These are phyloP conservation scores for Virgularia gustaviana DNA, from an alignment of 92 coral and sea anemone genomes.

Conservation along the genomic window DNA sequence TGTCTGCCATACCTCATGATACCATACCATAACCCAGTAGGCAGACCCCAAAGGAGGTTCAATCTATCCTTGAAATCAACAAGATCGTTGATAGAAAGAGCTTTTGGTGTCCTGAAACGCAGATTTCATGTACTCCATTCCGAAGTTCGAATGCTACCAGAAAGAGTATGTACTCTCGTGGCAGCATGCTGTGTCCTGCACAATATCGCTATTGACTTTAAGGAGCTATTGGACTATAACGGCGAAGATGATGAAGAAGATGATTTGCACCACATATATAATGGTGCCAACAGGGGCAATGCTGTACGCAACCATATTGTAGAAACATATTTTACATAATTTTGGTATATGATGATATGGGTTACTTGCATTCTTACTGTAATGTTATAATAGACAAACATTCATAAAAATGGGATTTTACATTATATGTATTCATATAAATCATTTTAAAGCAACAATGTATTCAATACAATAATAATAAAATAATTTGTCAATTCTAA, in stretches of 20 bases:
- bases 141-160: conserved; percentile 62
- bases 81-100: conserved; percentile 47
- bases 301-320: conserved; percentile 52
- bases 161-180: conserved; percentile 61
- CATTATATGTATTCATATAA: neutral
- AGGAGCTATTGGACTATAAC: conserved; percentile 47
- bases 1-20: conserved; percentile 54
- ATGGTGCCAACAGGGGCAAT: conserved; percentile 52
- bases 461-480: neutral
- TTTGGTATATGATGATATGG: neutral
- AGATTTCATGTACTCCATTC: conserved; percentile 58
- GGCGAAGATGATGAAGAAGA: conserved; percentile 28
- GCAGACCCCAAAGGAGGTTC: conserved; percentile 36
- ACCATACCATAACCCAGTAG: conserved; percentile 49
- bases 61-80: conserved; percentile 47
- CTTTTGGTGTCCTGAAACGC: conserved; percentile 56
- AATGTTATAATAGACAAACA: neutral
- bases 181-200: conserved; percentile 64
- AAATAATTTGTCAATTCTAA: neutral
- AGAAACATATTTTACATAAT: conserved; percentile 44
- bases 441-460: neutral
- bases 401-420: neutral
- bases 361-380: neutral
- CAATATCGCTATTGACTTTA: conserved; percentile 52
- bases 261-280: neutral